Evolutionary conservation across 64 coral and sea anemone genomes (phyloP), one percentile per base, ranked within the genome.

Genomic region (Exaiptasia diaphana): DNA sequence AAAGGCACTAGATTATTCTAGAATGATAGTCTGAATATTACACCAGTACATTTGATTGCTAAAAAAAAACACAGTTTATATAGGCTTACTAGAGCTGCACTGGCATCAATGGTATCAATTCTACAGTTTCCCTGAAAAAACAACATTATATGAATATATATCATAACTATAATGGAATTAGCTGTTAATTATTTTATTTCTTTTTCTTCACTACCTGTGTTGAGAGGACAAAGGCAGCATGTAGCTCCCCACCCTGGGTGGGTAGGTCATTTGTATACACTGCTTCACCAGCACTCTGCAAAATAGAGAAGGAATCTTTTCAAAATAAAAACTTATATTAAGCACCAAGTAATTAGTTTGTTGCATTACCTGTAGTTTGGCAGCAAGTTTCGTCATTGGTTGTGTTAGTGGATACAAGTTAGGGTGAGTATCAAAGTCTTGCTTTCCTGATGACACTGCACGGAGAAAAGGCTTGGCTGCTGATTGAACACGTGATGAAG

Each of bases 371-470:
- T 97, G 93, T 31, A 83, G 34, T 58, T 97, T 91, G 37, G 93
- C 93, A 60, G 93, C 34, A 27, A 90, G 48, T 77, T 97, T 97
- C 15, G 93, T 90, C 88, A 97, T 90, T 40, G 93, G 93, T 65
- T 97, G 71, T 36, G 93, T 97, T 38, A 97, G 56, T 12, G 93
- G 93, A 64, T 69, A 97, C 74, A 76, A 44, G 24, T 86, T 39
- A 27, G 82, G 49, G 14, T 77, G 67, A 6, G 83, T 65, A 27
- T 91, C 83, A 25, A 55, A 97, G 28, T 52, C 69, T 83, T 97
- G 93, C 38, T 50, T 75, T 15, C 93, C 93, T 23, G 88, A 83
- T 2, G 93, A 87, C 12, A 97, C 55, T 12, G 93, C 77, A 67
- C 71, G 84, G 63, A 83, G 50, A 38, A 77, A 97, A 2, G 82